Percentiles rank a stretch among this genome's conserved stretches.
Conservation (phyloP, 2,113 vertebrate genomes). For the Nipponia nippon region DNA sequence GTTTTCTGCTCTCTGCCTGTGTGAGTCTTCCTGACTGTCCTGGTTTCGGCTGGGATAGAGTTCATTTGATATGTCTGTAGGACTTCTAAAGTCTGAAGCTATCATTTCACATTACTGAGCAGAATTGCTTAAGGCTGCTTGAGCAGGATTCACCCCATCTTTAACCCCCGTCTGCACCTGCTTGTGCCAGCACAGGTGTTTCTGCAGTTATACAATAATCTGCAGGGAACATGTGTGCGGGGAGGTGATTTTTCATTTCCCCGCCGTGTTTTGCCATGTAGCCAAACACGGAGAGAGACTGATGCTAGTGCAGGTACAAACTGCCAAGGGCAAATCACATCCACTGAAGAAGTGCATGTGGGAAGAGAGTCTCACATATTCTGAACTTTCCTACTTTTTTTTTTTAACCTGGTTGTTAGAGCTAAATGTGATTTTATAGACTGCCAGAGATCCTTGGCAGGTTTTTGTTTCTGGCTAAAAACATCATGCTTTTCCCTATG, state of each 20-base stretch:
- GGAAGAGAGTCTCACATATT: neutral
- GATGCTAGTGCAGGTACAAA: neutral
- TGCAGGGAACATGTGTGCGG: fast-evolving
- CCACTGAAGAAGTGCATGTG: neutral
- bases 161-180: neutral
- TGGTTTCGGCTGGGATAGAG: neutral
- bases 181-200: neutral
- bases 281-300: neutral
- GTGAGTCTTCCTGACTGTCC: neutral
- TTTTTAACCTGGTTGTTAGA: neutral
- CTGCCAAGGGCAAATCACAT: neutral
- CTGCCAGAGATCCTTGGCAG: neutral
- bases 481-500: neutral
- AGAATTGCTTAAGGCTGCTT: neutral
- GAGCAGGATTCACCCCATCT: neutral
- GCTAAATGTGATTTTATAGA: neutral
- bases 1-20: neutral
- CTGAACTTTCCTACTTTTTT: neutral
- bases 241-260: neutral
- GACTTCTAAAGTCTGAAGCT: neutral
- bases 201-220: neutral
- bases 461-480: neutral
- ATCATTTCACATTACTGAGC: neutral
- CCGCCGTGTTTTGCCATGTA: fast-evolving
- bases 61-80: fast-evolving